Evolutionary conservation across 2,113 vertebrate genomes (phyloP), one percentile per base, ranked within the genome.

Genomic region (Onychorhynchus coronatus): DNA sequence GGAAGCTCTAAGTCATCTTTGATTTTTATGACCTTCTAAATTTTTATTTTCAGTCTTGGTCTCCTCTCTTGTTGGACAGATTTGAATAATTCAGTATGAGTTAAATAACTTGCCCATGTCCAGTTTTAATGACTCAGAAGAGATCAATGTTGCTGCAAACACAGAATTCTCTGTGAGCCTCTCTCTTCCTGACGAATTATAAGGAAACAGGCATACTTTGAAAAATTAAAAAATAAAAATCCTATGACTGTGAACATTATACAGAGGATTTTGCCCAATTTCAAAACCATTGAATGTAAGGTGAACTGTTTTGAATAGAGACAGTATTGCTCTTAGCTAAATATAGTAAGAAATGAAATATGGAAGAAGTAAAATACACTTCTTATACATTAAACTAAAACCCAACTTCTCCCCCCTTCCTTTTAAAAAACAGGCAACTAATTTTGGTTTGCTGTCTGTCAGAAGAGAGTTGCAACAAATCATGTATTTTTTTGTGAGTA

Each of bases 1-100:
- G 91, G 92, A 93, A 91, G 55, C 68, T 85, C 35, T 77, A 93
- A 91, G 76, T 92, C 93, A 96, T 75, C 85, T 91, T 87, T 82
- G 35, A 42, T 76, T 95, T 93, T 96, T 89, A 74, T 92, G 77
- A 93, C 55, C 52, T 42, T 87, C 73, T 92, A 75, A 66, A 59
- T 68, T 92, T 91, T 83, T 88, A 18, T 31, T 92, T 93, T 88
- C 61, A 73, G 0, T 81, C 52, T 81, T 91, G 49, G 17, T 63
- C 70, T 88, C 33, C 39, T 85, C 62, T 31, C 41, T 85, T 62
- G 6, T 46, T 91, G 55, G 52, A 42, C 65, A 88, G 77, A 88
- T 74, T 93, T 89, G 76, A 91, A 86, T 93, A 85, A 95, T 77
- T 90, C 90, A 91, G 49, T 73, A 39, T 41, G 24, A 88, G 61